Conservation (phyloP, 53 echinoderm and acorn worm species). For the Stichopus horrens region DNA sequence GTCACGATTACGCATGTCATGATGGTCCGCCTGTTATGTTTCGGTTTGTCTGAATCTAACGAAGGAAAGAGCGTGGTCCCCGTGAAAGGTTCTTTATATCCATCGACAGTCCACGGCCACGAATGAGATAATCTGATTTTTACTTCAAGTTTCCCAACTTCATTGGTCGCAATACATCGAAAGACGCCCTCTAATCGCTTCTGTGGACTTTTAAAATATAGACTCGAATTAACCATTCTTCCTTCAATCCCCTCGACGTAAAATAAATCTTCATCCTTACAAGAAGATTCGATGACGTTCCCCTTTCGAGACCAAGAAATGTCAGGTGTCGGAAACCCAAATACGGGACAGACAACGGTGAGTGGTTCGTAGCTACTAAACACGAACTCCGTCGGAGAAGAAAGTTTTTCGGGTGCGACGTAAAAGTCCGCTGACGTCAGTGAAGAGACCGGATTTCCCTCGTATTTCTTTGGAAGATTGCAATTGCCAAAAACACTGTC, state of each 20-base stretch:
- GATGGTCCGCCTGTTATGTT: neutral
- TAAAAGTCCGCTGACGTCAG: neutral
- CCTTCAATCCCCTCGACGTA: neutral
- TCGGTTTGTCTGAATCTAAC: neutral
- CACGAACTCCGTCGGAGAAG: neutral
- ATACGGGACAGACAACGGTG: neutral
- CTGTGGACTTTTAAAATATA: neutral
- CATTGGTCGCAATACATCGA: neutral
- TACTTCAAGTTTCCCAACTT: neutral
- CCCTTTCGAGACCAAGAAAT: neutral
- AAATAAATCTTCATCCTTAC: neutral
- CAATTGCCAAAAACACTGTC: neutral
- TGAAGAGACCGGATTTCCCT: neutral
- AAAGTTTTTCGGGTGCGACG: neutral
- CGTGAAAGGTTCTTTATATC: neutral
- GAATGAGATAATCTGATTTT: neutral
- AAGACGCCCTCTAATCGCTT: neutral
- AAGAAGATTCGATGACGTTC: neutral
- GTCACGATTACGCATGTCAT: neutral
- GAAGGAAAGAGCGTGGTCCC: neutral
- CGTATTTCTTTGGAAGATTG: neutral
- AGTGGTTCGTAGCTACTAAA: neutral
- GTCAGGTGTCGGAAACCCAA: constrained; percentile 1
- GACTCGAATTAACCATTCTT: neutral
- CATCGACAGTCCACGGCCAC: neutral